Evolutionary conservation across 2,888 invertebrate species (phyloP), one percentile per base, ranked within the genome.

Genomic region (Heliconius ismenius): DNA sequence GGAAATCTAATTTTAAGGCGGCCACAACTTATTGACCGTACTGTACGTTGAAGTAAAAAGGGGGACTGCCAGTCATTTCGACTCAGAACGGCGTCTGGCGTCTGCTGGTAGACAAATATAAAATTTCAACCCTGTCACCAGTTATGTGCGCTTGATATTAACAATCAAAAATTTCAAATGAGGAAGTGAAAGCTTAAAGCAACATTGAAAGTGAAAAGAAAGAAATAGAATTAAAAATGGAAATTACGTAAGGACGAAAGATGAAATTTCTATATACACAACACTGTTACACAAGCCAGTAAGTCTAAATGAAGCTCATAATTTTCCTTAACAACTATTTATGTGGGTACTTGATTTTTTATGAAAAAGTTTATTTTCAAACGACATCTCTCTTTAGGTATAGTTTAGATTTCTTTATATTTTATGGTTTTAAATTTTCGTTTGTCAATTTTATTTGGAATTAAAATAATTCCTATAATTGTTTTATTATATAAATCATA

Each of bases 231-330:
- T 36, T 77, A 77, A 82, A 83, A 69, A 86, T 84, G 83, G 82
- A 82, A 82, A 84, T 84, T 82, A 81, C 81, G 81, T 82, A 81
- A 84, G 82, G 85, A 85, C 86, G 81, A 83, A 86, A 84, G 85
- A 83, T 80, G 81, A 85, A 83, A 39, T 54, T 65, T 91, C 88
- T 88, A 89, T 84, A 84, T 89, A 90, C 90, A 91, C 89, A 90
- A 90, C 90, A 90, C 88, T 87, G 89, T 89, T 88, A 92, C 90
- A 90, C 86, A 93, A 93, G 93, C 93, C 91, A 90, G 91, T 93
- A 86, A 92, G 85, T 92, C 93, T 93, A 92, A 92, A 93, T 86
- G 88, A 94, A 94, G 93, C 93, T 94, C 93, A 92, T 93, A 89
- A 82, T 92, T 92, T 93, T 91, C 92, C 93, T 93, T 93, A 94